Percentiles rank a stretch among this genome's conserved stretches.
phyloP scores from a whole-genome alignment of 2,113 vertebrate genomes.

The Lates calcarifer region DNA sequence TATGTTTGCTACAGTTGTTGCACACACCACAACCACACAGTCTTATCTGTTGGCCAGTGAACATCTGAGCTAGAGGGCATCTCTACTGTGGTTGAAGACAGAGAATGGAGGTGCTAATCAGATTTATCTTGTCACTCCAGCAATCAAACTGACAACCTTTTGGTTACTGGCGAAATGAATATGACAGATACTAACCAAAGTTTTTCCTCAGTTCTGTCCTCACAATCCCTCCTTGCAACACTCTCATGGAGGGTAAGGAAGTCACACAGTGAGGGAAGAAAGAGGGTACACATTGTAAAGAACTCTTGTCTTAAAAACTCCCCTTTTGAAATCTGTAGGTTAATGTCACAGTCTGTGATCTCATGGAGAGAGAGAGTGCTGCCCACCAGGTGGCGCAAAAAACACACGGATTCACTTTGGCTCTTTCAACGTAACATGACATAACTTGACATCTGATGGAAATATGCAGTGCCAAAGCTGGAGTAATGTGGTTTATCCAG shows the following conservation, averaged over 20 bases:
- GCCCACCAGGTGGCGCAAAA: slow-evolving; percentile 67
- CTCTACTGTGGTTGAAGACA: not conserved
- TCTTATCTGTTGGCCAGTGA: not conserved
- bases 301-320: not conserved
- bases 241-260: not conserved
- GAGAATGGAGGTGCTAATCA: not conserved
- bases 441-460: slow-evolving; percentile 47
- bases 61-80: not conserved
- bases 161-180: not conserved
- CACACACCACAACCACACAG: not conserved
- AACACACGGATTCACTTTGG: not conserved
- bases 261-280: not conserved
- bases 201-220: not conserved
- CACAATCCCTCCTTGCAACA: not conserved
- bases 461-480: slow-evolving; percentile 19
- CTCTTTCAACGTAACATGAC: slow-evolving; percentile 22
- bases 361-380: too few relatives aligned
- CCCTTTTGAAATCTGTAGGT: not conserved
- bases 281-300: not conserved
- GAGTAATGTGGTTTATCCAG: slow-evolving; percentile 15
- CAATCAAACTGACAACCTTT: too few relatives aligned
- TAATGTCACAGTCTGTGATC: too few relatives aligned
- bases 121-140: not conserved
- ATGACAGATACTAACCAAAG: not conserved
- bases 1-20: not conserved